Conservation (phyloP, 2,113 vertebrate genomes). For the Ursus arctos region DNA sequence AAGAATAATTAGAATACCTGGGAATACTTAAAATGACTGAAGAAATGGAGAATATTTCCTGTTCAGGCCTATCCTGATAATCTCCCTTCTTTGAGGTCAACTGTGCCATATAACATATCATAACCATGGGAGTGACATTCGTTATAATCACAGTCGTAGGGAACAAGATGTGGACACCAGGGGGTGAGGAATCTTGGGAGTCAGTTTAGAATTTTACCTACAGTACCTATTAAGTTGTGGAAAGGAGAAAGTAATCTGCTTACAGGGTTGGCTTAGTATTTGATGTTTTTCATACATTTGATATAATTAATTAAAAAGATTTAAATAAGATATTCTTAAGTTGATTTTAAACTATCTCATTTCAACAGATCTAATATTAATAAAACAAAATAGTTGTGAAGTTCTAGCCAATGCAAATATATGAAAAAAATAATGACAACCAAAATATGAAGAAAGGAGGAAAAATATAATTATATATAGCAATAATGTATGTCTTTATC, state of each 20-base stretch:
- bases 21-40: background rate
- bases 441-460: background rate
- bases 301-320: background rate
- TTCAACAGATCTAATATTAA: background rate
- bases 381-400: background rate
- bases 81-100: background rate
- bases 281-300: background rate
- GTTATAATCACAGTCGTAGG: background rate
- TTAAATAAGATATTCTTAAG: background rate
- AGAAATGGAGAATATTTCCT: background rate
- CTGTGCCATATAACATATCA: background rate
- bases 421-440: background rate
- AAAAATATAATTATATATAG: background rate
- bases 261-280: background rate
- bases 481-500: background rate
- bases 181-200: background rate
- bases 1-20: background rate
- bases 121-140: background rate
- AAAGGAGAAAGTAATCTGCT: background rate
- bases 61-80: background rate
- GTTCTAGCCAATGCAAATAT: background rate
- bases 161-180: background rate
- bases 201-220: background rate
- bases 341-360: background rate
- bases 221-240: background rate